Evolutionary conservation across 2,888 invertebrate genomes (phyloP), one percentile per base, ranked within the genome.

Genomic region (Cephus runcator): DNA sequence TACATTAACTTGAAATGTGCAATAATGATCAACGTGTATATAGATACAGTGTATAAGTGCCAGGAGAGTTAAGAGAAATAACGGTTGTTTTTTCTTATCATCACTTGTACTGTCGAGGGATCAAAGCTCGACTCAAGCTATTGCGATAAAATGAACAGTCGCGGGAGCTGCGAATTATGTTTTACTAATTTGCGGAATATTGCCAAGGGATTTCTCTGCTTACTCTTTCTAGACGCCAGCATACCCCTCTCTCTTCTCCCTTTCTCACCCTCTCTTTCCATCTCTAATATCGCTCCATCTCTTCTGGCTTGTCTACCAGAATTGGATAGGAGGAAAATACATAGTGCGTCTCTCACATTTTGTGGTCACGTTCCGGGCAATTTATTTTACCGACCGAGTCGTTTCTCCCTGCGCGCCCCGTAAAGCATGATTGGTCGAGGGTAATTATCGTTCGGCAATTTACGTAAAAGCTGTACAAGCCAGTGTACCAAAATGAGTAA

Each of bases 161-260:
- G 69, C 69, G 75, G 76, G 69, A 23, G 23, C 71, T 31, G 73
- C 76, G 75, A 80, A 79, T 79, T 81, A 75, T 71, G 80, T 76
- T 76, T 69, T 75, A 69, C 76, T 81, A 81, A 81, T 81, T 81
- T 79, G 79, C 30, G 23, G 76, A 69, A 81, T 80, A 81, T 81
- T 81, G 81, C 76, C 34, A 30, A 35, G 35, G 30, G 33, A 34
- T 73, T 56, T 56, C 35, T 23, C n/a, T 35, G 73, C 34, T 73
- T 73, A 30, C 30, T 35, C 23, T 35, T 56, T 40, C 15, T 23
- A 15, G 40, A 40, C 15, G 23, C 40, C 6, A 6, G 15, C 15
- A 15, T 23, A 23, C 40, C 40, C 23, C 12, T 40, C 15, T 36
- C 36, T 15, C 15, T 36, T 36, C 36, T 36, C 15, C 36, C 36